These are phyloP conservation scores for Athripsodes cinereus DNA, from an alignment of 2,888 invertebrate genomes.

Conservation along the genomic window DNA sequence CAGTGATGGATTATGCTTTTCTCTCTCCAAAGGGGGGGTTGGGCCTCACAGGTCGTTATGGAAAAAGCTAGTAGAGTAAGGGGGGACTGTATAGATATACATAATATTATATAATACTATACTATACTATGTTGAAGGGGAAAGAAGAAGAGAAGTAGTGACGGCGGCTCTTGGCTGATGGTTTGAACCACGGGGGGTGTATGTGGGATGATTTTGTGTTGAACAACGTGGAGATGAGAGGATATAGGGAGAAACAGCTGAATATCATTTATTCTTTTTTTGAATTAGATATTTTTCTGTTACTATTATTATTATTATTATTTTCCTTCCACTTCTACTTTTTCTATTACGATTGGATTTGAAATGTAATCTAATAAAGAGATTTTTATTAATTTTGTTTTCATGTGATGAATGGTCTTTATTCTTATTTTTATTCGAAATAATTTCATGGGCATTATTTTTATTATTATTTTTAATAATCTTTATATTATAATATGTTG, in stretches of 20 bases:
- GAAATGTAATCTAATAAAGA: neutral
- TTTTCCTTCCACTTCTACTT: too few species aligned
- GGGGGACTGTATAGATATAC: too few species aligned
- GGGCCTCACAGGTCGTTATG: slow-evolving; percentile 56
- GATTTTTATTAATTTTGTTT: slow-evolving; percentile 1
- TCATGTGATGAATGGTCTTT: neutral
- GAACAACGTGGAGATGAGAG: neutral
- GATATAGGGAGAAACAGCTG: neutral
- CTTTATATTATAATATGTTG: neutral
- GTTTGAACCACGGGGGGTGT: neutral
- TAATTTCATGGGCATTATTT: neutral
- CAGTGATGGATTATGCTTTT: slow-evolving; percentile 59
- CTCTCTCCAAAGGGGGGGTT: slow-evolving; percentile 49
- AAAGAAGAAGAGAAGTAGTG: slow-evolving; percentile 34
- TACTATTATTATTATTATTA: too few species aligned
- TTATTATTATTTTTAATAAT: neutral
- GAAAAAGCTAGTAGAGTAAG: slow-evolving; percentile 53
- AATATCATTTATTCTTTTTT: neutral
- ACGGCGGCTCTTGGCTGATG: slow-evolving; percentile 26
- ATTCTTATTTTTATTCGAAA: neutral
- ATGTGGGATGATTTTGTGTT: neutral
- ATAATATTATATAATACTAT: too few species aligned
- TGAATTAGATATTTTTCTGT: neutral
- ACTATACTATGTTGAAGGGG: slow-evolving; percentile 48
- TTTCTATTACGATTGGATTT: neutral